phyloP scores from a whole-genome alignment of 2,888 invertebrate species.

The Zaprionus lineosus region DNA sequence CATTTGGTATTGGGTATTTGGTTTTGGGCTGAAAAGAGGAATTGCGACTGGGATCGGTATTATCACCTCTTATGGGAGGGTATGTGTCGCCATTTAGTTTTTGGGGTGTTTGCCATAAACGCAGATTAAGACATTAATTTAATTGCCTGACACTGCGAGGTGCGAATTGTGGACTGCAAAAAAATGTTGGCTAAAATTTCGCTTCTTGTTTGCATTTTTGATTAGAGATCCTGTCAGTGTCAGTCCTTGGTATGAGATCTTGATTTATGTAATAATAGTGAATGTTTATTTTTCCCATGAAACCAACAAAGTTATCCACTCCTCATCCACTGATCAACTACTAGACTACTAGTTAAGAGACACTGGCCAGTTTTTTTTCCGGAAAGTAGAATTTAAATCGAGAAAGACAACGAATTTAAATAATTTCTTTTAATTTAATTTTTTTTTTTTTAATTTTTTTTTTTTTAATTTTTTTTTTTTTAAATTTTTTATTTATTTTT shows the following conservation, averaged over 20 bases:
- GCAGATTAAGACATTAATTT: constrained; percentile 80
- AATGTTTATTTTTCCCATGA: constrained; percentile 69
- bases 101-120: constrained; percentile 76
- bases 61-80: constrained; percentile 6
- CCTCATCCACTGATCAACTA: too few species aligned
- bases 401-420: too few species aligned
- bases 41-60: constrained; percentile 22
- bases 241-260: constrained; percentile 22
- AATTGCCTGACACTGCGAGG: constrained; percentile 66
- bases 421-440: too few species aligned
- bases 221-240: constrained; percentile 49
- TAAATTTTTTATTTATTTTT: too few species aligned
- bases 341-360: too few species aligned
- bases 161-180: constrained; percentile 38
- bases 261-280: constrained; percentile 62
- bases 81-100: constrained; percentile 24
- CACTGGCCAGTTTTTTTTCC: too few species aligned
- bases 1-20: constrained; percentile 9
- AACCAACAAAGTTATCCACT: constrained; percentile 12
- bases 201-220: constrained; percentile 63
- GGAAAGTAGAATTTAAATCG: too few species aligned
- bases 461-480: too few species aligned
- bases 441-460: too few species aligned
- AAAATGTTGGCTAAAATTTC: constrained; percentile 18
- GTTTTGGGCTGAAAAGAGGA: too few species aligned